Percentiles rank a stretch among this genome's conserved stretches.
Conservation (phyloP, 1,140 invertebrate genomes). For the Ips nitidus region DNA sequence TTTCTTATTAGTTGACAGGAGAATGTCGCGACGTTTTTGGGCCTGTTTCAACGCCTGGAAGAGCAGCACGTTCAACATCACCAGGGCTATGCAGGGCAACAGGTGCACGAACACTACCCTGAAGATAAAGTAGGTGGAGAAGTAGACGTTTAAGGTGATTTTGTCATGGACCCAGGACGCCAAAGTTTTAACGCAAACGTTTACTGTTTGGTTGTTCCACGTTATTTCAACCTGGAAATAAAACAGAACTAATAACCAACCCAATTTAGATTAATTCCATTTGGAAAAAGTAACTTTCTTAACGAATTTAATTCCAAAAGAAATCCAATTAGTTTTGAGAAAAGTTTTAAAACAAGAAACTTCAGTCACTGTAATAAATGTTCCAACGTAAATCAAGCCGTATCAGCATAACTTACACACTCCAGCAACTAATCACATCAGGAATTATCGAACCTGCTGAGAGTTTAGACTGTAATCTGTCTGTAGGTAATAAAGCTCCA, state of each 20-base stretch:
- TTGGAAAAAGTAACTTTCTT: neutral
- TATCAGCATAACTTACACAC: no score
- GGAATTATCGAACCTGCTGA: no score
- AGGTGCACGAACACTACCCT: constrained; percentile 89
- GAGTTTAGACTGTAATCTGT: no score
- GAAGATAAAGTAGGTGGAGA: constrained; percentile 79
- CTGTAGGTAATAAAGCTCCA: no score
- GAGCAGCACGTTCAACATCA: constrained; percentile 85
- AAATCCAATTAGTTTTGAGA: neutral
- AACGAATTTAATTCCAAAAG: neutral
- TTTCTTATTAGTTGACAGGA: constrained; percentile 68
- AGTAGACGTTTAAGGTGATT: constrained; percentile 72
- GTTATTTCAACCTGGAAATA: constrained; percentile 46
- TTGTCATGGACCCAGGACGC: constrained; percentile 67
- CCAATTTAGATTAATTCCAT: neutral
- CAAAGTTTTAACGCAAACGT: constrained; percentile 60
- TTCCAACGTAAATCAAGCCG: no score
- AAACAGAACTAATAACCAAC: constrained; percentile 14
- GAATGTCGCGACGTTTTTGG: constrained; percentile 73
- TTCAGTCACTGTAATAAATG: no score
- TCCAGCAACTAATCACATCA: no score
- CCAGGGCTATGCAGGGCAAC: constrained; percentile 83
- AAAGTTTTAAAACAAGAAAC: neutral
- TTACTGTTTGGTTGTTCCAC: constrained; percentile 64
- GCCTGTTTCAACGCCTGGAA: constrained; percentile 83